A percentile compares a stretch with the other conserved stretches of the same genome.
These are phyloP conservation scores for Leucophenga varia DNA, from an alignment of 1,140 invertebrate species.

Conservation along the genomic window DNA sequence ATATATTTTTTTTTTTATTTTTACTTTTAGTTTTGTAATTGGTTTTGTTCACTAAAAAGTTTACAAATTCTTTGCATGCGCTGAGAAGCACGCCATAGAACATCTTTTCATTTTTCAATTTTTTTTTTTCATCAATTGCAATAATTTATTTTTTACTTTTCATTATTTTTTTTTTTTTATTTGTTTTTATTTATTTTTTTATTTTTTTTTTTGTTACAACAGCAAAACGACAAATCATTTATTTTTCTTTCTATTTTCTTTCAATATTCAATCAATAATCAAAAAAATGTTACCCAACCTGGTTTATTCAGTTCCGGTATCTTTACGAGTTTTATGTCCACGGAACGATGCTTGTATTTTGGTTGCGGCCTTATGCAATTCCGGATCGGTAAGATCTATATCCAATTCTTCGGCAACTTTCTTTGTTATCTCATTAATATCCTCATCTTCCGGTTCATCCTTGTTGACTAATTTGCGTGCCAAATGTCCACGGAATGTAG, in stretches of 20 bases:
- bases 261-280: conserved; percentile 1
- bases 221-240: neutral
- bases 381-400: conserved; percentile 81
- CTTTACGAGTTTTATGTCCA: conserved; percentile 85
- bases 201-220: neutral
- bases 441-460: conserved; percentile 56
- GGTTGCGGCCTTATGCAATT: conserved; percentile 86
- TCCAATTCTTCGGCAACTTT: conserved; percentile 68
- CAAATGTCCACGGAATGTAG: conserved; percentile 88
- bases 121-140: conserved; percentile 14
- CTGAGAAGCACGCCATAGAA: too few relatives aligned
- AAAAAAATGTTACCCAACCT: conserved; percentile 29
- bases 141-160: conserved; percentile 28
- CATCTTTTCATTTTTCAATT: neutral
- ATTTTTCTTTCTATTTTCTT: conserved; percentile 5
- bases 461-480: conserved; percentile 71
- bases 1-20: conserved; percentile 1
- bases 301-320: conserved; percentile 53
- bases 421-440: conserved; percentile 56
- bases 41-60: conserved; percentile 35
- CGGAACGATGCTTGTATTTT: conserved; percentile 93
- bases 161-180: conserved; percentile 14
- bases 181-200: conserved; percentile 11
- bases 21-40: neutral
- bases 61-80: conserved; percentile 32